phyloP scores from a whole-genome alignment of 2,888 invertebrate species.

The Platycnemis pennipes region DNA sequence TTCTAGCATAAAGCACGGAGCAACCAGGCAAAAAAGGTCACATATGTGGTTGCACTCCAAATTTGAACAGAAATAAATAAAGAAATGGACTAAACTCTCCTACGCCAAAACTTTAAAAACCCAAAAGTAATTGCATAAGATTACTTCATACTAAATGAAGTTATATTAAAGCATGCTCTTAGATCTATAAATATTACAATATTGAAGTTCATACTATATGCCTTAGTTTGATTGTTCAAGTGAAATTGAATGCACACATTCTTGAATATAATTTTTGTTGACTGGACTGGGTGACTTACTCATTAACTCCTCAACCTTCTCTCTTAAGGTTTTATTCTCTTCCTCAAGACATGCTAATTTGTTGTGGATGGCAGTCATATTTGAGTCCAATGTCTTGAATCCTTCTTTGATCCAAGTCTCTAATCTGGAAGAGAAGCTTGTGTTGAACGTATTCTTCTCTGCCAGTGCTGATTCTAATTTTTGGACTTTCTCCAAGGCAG shows the following conservation, averaged over 20 bases:
- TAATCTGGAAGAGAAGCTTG: not conserved
- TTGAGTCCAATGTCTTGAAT: not conserved
- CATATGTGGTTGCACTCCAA: no score
- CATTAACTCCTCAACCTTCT: conserved; percentile 1
- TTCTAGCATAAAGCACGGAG: not conserved
- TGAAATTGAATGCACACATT: no score
- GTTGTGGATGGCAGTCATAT: not conserved
- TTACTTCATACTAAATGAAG: not conserved
- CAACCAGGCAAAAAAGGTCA: not conserved
- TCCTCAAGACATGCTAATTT: not conserved
- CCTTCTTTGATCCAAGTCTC: not conserved
- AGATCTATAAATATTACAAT: no score
- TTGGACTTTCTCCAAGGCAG: not conserved
- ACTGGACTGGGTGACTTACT: not conserved
- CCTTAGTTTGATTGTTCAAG: no score
- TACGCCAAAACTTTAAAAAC: not conserved
- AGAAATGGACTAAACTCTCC: not conserved
- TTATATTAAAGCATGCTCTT: no score
- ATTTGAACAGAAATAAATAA: not conserved
- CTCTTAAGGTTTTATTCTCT: not conserved
- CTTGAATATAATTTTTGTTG: no score
- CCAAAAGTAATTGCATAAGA: not conserved
- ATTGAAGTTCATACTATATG: no score
- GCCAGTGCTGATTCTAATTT: not conserved
- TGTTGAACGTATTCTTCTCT: not conserved